Evolutionary conservation across 1,140 invertebrate genomes (phyloP).

Genomic region (Pseudobourletiella spinata): DNA sequence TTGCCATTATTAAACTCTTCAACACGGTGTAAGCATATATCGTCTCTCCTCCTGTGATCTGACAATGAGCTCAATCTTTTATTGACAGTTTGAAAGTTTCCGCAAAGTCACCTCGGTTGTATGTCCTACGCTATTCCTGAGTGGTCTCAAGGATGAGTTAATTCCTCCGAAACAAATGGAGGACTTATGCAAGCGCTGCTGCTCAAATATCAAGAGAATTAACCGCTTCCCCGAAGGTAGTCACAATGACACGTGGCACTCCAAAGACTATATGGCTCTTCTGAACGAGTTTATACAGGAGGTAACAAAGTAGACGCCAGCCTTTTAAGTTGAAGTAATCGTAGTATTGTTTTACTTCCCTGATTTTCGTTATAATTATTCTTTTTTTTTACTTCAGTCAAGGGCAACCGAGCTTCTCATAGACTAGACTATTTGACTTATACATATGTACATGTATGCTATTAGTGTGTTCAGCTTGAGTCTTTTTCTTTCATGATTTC

Average conservation of each 20-base stretch:
- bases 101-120: constrained; percentile 27
- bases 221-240: constrained; percentile 66
- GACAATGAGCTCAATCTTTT: no score
- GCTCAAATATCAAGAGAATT: constrained; percentile 53
- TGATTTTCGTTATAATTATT: background rate
- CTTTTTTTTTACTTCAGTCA: background rate
- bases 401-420: no score
- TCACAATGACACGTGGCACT: constrained; percentile 81
- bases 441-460: background rate
- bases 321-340: background rate
- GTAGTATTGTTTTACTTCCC: background rate
- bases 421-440: no score
- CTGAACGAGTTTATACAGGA: constrained; percentile 20
- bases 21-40: no score
- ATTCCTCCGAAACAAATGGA: constrained; percentile 81
- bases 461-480: background rate
- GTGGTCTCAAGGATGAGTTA: constrained; percentile 68
- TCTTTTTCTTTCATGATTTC: background rate
- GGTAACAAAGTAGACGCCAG: constrained; percentile 8
- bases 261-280: constrained; percentile 33
- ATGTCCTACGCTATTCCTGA: constrained; percentile 64
- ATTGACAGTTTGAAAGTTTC: constrained; percentile 26
- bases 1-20: no score
- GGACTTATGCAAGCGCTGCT: constrained; percentile 59
- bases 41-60: no score